These are phyloP conservation scores for Drosophila sulfurigaster DNA, from an alignment of 1,140 invertebrate genomes.

Conservation along the genomic window DNA sequence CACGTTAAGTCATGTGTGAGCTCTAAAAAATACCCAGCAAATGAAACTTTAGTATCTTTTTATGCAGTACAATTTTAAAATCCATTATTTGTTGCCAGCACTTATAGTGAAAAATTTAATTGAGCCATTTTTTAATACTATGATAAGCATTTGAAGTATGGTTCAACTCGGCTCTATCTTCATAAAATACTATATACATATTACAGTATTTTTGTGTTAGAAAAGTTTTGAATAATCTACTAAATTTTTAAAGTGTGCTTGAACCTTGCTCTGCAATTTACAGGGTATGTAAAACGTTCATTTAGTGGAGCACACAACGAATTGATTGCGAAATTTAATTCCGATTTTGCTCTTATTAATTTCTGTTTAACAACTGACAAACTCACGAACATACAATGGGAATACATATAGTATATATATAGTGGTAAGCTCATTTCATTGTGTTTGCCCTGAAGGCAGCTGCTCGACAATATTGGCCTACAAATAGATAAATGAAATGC, in stretches of 20 bases:
- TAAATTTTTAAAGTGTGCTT: not conserved
- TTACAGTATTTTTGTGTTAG: no score
- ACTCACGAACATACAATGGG: not conserved
- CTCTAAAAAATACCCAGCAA: slow-evolving; percentile 10
- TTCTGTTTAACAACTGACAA: slow-evolving; percentile 47
- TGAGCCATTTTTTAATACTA: no score
- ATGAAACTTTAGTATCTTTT: not conserved
- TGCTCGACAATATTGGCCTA: slow-evolving; percentile 14
- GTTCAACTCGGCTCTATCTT: no score
- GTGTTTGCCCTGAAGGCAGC: slow-evolving; percentile 8
- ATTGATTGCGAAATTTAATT: slow-evolving; percentile 27
- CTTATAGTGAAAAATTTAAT: no score
- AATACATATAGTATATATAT: not conserved
- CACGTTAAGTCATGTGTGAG: not conserved
- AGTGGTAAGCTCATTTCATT: slow-evolving; percentile 4
- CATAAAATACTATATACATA: no score
- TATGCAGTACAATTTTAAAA: no score
- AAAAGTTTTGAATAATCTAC: no score
- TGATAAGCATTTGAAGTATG: no score
- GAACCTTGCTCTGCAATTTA: not conserved
- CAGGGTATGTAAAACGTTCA: slow-evolving; percentile 1
- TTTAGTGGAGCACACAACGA: slow-evolving; percentile 8
- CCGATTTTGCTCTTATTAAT: slow-evolving; percentile 56
- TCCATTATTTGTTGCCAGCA: no score
- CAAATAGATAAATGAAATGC: slow-evolving; percentile 12